A percentile compares a stretch with the other conserved stretches of the same genome.
Conservation (phyloP, 2,797 vertebrate species). For the Epinephelus awoara region DNA sequence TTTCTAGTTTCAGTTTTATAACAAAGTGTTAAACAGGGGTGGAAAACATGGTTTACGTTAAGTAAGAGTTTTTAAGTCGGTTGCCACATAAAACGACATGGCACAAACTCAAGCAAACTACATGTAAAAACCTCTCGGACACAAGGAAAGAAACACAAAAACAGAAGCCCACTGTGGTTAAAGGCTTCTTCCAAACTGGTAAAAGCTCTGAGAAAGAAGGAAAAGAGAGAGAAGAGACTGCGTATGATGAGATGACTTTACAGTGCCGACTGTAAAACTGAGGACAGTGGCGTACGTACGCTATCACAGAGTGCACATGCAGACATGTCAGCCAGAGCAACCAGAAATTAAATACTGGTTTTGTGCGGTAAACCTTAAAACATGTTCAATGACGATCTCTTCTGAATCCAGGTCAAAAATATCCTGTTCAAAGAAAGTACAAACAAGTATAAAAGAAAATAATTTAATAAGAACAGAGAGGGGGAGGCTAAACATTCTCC, state of each 20-base stretch:
- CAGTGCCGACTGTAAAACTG: conserved; percentile 48
- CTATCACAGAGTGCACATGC: conserved; percentile 79
- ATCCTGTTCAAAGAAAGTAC: conserved; percentile 73
- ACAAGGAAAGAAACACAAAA: conserved; percentile 80
- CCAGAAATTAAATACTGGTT: conserved; percentile 65
- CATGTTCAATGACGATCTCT: conserved; percentile 49
- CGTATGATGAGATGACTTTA: conserved; percentile 65
- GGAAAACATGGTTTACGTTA: conserved; percentile 80
- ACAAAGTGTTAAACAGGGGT: conserved; percentile 86
- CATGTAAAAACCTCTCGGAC: conserved; percentile 72
- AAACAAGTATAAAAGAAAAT: conserved; percentile 82
- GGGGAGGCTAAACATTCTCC: conserved; percentile 62
- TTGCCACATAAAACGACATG: conserved; percentile 85
- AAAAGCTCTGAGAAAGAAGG: conserved; percentile 51
- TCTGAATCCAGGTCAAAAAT: conserved; percentile 64
- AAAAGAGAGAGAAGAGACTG: conserved; percentile 42
- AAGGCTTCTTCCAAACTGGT: conserved; percentile 80
- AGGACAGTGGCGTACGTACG: conserved; percentile 44
- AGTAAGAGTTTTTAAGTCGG: conserved; percentile 74
- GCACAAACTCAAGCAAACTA: conserved; percentile 86
- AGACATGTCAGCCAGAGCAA: conserved; percentile 74
- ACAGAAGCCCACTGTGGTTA: conserved; percentile 79
- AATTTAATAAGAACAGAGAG: conserved; percentile 74
- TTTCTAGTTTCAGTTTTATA: conserved; percentile 83
- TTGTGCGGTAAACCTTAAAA: conserved; percentile 60